Conservation (phyloP, 2,888 invertebrate genomes). For the Mythimna vitellina region DNA sequence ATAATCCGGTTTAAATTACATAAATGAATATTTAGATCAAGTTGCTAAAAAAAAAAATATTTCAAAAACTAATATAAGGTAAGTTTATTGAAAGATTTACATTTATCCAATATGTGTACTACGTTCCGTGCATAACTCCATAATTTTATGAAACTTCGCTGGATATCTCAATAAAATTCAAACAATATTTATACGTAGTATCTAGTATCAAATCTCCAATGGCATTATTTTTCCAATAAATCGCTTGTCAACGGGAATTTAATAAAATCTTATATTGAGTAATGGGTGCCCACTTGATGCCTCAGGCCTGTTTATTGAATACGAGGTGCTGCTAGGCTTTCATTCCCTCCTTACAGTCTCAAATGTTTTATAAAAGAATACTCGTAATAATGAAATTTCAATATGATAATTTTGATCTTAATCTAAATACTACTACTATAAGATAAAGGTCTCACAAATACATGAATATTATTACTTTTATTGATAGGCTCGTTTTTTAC, state of each 20-base stretch:
- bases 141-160: conserved; percentile 31
- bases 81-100: conserved; percentile 28
- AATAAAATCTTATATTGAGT: conserved; percentile 74
- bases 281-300: conserved; percentile 67
- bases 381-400: neutral
- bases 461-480: neutral
- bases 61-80: neutral
- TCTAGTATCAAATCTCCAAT: conserved; percentile 57
- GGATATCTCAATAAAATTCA: conserved; percentile 50
- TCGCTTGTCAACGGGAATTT: conserved; percentile 68
- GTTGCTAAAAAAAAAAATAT: neutral
- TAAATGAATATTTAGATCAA: neutral
- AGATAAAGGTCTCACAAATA: neutral
- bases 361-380: neutral
- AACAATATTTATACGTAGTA: conserved; percentile 43
- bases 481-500: neutral
- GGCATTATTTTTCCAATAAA: conserved; percentile 66
- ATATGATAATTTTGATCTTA: neutral
- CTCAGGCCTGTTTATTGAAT: conserved; percentile 69
- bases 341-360: conserved; percentile 7
- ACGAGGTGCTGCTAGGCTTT: conserved; percentile 14
- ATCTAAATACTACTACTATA: neutral
- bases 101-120: conserved; percentile 11
- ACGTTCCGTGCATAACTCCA: conserved; percentile 17
- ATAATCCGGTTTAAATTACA: neutral